A percentile compares a stretch with the other conserved stretches of the same genome.
phyloP scores from a whole-genome alignment of 2,797 vertebrate genomes.

The Sebastes taczanowskii region DNA sequence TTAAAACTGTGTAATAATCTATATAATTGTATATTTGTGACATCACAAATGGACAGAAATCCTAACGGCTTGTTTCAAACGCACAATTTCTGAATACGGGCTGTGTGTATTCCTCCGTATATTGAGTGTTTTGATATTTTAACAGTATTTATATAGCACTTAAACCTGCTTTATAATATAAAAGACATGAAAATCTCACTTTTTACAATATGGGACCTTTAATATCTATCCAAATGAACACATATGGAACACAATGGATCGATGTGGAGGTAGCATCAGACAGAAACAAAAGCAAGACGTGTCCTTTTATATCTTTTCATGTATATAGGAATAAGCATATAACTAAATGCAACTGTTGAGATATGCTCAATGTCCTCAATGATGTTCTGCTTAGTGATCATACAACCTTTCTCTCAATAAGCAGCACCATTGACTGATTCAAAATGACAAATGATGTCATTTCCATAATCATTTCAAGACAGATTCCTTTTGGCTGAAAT shows the following conservation, averaged over 20 bases:
- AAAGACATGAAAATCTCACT: too few relatives aligned
- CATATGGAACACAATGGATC: neutral
- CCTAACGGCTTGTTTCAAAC: too few relatives aligned
- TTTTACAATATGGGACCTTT: too few relatives aligned
- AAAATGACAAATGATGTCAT: conserved; percentile 3
- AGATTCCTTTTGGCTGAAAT: conserved; percentile 8
- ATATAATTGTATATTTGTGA: too few relatives aligned
- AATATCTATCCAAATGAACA: too few relatives aligned
- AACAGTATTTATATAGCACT: too few relatives aligned
- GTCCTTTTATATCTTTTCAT: neutral
- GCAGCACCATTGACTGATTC: neutral
- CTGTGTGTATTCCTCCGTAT: too few relatives aligned
- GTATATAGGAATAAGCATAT: neutral
- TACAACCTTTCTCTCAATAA: neutral
- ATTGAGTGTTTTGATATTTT: too few relatives aligned
- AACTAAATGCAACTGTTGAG: neutral
- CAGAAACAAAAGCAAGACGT: neutral
- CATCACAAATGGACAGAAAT: too few relatives aligned
- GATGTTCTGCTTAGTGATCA: neutral
- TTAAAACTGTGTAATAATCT: too few relatives aligned
- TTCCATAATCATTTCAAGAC: neutral
- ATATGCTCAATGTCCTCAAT: neutral
- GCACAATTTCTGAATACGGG: too few relatives aligned
- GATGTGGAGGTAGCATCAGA: neutral
- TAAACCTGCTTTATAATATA: too few relatives aligned